phyloP scores from a whole-genome alignment of 2,888 invertebrate species.

The Platycheirus rosarum region DNA sequence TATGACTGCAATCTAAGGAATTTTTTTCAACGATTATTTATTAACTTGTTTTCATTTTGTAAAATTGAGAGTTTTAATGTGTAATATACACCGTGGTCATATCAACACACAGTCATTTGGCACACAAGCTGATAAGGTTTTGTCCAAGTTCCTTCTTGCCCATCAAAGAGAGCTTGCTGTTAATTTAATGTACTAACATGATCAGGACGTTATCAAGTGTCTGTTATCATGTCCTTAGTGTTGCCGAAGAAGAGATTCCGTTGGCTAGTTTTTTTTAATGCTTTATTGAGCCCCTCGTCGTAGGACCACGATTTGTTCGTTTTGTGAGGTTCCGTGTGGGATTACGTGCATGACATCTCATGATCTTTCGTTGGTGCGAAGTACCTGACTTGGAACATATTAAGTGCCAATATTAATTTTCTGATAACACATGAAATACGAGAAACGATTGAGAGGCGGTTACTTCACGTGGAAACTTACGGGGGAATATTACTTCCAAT shows the following conservation, averaged over 20 bases:
- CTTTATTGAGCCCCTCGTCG: neutral
- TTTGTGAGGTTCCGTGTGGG: slow-evolving; percentile 49
- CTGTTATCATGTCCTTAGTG: slow-evolving; percentile 67
- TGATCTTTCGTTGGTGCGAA: slow-evolving; percentile 67
- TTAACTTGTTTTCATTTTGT: slow-evolving; percentile 73
- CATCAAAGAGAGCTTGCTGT: slow-evolving; percentile 31
- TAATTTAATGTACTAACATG: slow-evolving; percentile 71
- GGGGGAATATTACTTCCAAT: too few relatives aligned
- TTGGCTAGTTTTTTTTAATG: slow-evolving; percentile 12
- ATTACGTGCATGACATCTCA: slow-evolving; percentile 61
- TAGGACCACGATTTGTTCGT: slow-evolving; percentile 32
- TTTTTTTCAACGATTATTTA: slow-evolving; percentile 70
- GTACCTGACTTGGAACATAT: slow-evolving; percentile 68
- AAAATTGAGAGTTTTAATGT: slow-evolving; percentile 71
- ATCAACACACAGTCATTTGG: slow-evolving; percentile 73
- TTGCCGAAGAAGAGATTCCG: slow-evolving; percentile 38
- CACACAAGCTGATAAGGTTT: slow-evolving; percentile 69
- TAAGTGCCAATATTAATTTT: slow-evolving; percentile 72
- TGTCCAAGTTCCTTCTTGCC: slow-evolving; percentile 3
- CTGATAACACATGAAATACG: slow-evolving; percentile 68
- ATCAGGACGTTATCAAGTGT: slow-evolving; percentile 65
- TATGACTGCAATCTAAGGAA: slow-evolving; percentile 42
- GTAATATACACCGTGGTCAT: slow-evolving; percentile 65
- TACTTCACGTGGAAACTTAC: slow-evolving; percentile 13
- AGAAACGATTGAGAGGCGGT: slow-evolving; percentile 64